These are phyloP conservation scores for Lasioglossum zephyrum DNA, from an alignment of 2,888 invertebrate species.

Conservation along the genomic window DNA sequence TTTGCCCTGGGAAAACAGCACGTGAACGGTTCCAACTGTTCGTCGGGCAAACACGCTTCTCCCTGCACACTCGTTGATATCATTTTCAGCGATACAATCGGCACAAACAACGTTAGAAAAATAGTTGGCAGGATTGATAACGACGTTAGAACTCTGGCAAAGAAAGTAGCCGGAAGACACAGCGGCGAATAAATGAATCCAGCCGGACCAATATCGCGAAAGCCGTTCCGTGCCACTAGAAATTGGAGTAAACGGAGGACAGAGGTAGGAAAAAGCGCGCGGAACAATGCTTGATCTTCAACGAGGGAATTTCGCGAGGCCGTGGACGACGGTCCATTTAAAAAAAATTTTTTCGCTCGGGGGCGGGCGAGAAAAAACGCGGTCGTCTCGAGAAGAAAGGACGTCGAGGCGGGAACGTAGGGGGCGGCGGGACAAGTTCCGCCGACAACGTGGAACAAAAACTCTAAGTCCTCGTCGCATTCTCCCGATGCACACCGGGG, in stretches of 20 bases:
- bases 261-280: background rate
- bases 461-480: slow-evolving; percentile 46
- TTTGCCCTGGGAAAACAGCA: background rate
- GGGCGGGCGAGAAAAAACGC: slow-evolving; percentile 15
- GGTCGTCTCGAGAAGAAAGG: slow-evolving; percentile 14
- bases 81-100: background rate
- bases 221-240: background rate
- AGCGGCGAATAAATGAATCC: background rate
- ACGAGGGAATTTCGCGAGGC: slow-evolving; percentile 25
- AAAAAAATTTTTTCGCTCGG: slow-evolving; percentile 8
- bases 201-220: background rate
- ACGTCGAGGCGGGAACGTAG: background rate
- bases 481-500: slow-evolving; percentile 52
- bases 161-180: background rate
- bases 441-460: slow-evolving; percentile 41
- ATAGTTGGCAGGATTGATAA: background rate
- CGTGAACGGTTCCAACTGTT: background rate
- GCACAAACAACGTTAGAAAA: background rate
- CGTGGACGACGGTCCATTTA: slow-evolving; percentile 34
- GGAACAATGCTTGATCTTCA: background rate
- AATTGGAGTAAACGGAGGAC: slow-evolving; percentile 7
- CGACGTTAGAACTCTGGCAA: background rate
- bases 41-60: background rate
- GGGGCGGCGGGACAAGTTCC: slow-evolving; percentile 18
- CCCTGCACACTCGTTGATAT: background rate